These are phyloP conservation scores for Peromyscus eremicus DNA, from an alignment of 2,797 vertebrate genomes.

Conservation along the genomic window DNA sequence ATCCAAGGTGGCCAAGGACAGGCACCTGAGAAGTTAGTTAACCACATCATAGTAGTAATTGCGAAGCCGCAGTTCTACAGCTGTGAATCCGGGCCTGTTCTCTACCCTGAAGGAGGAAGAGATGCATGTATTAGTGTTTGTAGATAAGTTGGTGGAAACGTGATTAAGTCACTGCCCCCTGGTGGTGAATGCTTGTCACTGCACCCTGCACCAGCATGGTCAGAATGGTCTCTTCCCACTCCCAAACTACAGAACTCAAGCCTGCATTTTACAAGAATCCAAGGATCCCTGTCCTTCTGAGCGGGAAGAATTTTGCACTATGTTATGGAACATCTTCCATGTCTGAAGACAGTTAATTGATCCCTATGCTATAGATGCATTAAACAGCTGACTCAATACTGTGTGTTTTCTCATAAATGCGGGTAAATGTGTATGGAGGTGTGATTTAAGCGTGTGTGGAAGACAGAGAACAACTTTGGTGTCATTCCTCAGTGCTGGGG, in stretches of 20 bases:
- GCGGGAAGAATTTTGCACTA: not conserved
- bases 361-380: fast-evolving
- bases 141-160: not conserved
- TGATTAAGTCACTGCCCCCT: not conserved
- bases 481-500: not conserved
- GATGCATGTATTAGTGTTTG: not conserved
- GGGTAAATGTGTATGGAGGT: not conserved
- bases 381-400: not conserved
- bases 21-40: not conserved
- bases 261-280: not conserved
- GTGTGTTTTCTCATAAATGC: not conserved
- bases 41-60: slow-evolving; percentile 96
- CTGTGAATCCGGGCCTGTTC: slow-evolving; percentile 92
- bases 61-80: slow-evolving; percentile 93
- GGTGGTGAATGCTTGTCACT: too few species aligned
- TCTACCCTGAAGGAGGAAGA: slow-evolving; percentile 88
- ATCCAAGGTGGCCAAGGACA: not conserved
- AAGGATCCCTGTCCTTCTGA: not conserved
- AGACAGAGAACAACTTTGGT: not conserved
- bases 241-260: not conserved
- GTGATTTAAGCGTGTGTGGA: not conserved
- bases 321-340: not conserved
- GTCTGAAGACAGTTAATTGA: not conserved
- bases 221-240: too few species aligned
- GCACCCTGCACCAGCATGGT: fast-evolving